Conservation (phyloP, 2,888 invertebrate genomes). For the Fabriciana adippe region DNA sequence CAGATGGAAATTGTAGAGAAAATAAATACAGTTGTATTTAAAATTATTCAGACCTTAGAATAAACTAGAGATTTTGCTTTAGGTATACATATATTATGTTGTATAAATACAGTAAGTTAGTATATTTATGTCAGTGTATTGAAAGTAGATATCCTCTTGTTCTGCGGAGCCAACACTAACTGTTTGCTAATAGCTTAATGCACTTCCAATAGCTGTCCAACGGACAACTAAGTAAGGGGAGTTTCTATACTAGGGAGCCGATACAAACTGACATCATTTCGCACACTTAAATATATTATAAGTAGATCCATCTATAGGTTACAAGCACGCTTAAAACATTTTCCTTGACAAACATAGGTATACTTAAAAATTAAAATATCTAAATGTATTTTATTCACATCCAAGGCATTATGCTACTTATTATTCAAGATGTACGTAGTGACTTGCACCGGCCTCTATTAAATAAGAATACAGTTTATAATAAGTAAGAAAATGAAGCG, state of each 20-base stretch:
- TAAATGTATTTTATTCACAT: conserved; percentile 21
- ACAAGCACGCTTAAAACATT: conserved; percentile 19
- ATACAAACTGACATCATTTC: conserved; percentile 35
- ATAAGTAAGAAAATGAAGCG: conserved; percentile 11
- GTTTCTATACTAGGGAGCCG: conserved; percentile 41
- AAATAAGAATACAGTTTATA: conserved; percentile 19
- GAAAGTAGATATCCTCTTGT: conserved; percentile 36
- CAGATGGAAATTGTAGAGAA: background rate
- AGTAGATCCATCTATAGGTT: conserved; percentile 19
- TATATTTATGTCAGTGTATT: conserved; percentile 4
- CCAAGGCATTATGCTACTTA: conserved; percentile 20
- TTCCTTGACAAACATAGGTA: conserved; percentile 15
- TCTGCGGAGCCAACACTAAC: conserved; percentile 54
- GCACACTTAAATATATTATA: conserved; percentile 25
- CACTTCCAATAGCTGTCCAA: conserved; percentile 62
- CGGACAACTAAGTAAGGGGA: conserved; percentile 52
- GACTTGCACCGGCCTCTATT: conserved; percentile 10
- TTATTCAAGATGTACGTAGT: conserved; percentile 18
- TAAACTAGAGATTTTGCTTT: no score
- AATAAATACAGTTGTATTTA: no score
- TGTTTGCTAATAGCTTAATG: conserved; percentile 75
- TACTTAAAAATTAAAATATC: conserved; percentile 25
- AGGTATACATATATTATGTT: no score
- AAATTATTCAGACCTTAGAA: no score
- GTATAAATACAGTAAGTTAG: no score